phyloP scores from a whole-genome alignment of 2,888 invertebrate genomes.

The Xestia sexstrigata region DNA sequence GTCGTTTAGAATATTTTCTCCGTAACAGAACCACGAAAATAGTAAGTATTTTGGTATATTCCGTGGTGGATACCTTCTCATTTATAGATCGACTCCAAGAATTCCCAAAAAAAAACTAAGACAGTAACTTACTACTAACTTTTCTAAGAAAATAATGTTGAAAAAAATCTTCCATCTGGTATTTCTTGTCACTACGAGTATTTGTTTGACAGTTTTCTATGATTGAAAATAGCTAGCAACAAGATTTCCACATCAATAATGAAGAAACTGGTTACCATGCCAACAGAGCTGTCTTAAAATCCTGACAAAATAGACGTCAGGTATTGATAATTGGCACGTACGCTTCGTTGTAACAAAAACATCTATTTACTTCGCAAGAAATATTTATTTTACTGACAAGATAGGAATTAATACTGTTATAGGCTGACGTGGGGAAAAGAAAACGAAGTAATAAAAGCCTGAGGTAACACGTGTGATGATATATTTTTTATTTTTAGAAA shows the following conservation, averaged over 20 bases:
- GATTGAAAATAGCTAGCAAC: background rate
- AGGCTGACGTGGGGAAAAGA: background rate
- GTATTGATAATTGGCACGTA: conserved; percentile 21
- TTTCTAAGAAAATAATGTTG: background rate
- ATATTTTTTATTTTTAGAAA: conserved; percentile 17
- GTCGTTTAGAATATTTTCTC: background rate
- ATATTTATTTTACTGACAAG: conserved; percentile 39
- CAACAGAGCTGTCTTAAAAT: background rate
- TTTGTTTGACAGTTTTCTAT: background rate
- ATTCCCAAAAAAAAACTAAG: background rate
- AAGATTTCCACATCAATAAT: background rate
- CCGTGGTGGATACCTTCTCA: background rate
- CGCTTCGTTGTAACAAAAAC: conserved; percentile 2
- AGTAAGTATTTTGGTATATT: background rate
- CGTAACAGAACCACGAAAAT: too few relatives aligned
- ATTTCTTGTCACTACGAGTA: background rate
- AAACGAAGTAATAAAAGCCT: background rate
- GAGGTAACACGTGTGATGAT: background rate
- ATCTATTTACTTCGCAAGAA: conserved; percentile 15
- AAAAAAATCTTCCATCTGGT: background rate
- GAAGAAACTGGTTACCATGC: background rate
- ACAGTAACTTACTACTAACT: too few relatives aligned
- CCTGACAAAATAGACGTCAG: background rate
- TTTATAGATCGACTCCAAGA: background rate
- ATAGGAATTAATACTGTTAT: conserved; percentile 35